phyloP scores from a whole-genome alignment of 2,797 vertebrate genomes.

The Anguilla pacifica region DNA sequence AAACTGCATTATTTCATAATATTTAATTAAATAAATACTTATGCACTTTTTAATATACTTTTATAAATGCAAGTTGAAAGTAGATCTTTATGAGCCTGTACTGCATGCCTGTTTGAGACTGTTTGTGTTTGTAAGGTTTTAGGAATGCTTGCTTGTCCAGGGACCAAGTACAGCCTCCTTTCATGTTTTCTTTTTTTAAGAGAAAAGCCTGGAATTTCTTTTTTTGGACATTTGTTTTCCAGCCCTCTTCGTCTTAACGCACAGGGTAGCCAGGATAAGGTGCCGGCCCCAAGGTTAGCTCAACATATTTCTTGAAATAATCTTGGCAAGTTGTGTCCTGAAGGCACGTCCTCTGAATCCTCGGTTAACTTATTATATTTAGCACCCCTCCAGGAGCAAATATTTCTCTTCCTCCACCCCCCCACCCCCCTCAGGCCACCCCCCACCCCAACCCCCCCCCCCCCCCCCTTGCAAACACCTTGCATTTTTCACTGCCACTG shows the following conservation, averaged over 20 bases:
- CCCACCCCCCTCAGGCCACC: background rate
- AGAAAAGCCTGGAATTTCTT: slow-evolving; percentile 81
- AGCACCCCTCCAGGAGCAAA: slow-evolving; percentile 49
- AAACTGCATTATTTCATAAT: slow-evolving; percentile 2
- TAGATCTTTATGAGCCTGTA: background rate
- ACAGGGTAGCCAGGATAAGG: slow-evolving; percentile 96
- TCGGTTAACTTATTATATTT: slow-evolving; percentile 67
- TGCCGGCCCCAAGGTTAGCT: slow-evolving; percentile 98
- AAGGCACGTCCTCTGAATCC: slow-evolving; percentile 72
- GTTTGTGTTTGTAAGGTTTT: slow-evolving; percentile 71
- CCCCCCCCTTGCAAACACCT: slow-evolving; percentile 35
- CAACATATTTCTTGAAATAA: slow-evolving; percentile 89
- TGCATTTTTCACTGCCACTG: slow-evolving; percentile 34
- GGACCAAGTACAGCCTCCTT: slow-evolving; percentile 79
- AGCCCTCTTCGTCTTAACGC: slow-evolving; percentile 98
- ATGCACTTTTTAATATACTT: slow-evolving; percentile 35
- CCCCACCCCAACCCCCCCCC: slow-evolving; percentile 19
- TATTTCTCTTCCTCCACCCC: slow-evolving; percentile 12
- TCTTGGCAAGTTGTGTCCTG: slow-evolving; percentile 77
- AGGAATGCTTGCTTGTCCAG: slow-evolving; percentile 81
- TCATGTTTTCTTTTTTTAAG: slow-evolving; percentile 61
- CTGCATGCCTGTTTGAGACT: slow-evolving; percentile 45
- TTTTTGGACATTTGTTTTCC: slow-evolving; percentile 95
- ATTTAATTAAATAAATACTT: background rate
- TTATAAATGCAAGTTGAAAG: slow-evolving; percentile 60